Evolutionary conservation across 2,113 vertebrate species (phyloP).

Genomic region (Oceanites oceanicus): DNA sequence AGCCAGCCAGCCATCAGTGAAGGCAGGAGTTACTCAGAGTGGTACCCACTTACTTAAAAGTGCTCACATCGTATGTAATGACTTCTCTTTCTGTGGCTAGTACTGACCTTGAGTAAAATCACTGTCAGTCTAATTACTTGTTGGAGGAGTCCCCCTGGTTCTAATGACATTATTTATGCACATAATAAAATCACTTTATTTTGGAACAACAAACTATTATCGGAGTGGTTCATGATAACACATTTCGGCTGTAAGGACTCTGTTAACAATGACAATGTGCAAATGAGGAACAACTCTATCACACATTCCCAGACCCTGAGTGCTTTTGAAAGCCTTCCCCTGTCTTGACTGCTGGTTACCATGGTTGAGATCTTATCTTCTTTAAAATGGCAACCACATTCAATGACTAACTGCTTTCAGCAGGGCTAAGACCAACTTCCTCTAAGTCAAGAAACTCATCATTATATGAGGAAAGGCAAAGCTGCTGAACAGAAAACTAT

Average conservation of each 20-base stretch:
- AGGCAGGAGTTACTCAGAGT: background rate
- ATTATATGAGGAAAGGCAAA: background rate
- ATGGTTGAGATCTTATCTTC: background rate
- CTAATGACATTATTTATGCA: constrained; percentile 6
- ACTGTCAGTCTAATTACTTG: background rate
- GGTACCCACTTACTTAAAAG: background rate
- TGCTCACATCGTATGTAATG: background rate
- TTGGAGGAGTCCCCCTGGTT: background rate
- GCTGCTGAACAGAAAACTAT: background rate
- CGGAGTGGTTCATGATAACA: background rate
- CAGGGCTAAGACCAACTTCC: background rate
- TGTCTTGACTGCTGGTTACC: background rate
- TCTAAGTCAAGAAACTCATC: background rate
- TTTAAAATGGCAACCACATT: background rate
- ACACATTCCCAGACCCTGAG: background rate
- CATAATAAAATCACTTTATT: constrained; percentile 12
- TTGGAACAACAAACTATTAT: constrained; percentile 5
- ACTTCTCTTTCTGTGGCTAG: background rate
- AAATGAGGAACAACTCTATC: background rate
- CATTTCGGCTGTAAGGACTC: constrained; percentile 5
- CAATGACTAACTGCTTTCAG: background rate
- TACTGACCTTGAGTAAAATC: constrained; percentile 1
- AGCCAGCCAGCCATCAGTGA: background rate
- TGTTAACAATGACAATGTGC: background rate
- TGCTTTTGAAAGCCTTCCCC: background rate